Base-by-base conservation (phyloP, 2,888 invertebrate species). In the Macropis europaea region DNA sequence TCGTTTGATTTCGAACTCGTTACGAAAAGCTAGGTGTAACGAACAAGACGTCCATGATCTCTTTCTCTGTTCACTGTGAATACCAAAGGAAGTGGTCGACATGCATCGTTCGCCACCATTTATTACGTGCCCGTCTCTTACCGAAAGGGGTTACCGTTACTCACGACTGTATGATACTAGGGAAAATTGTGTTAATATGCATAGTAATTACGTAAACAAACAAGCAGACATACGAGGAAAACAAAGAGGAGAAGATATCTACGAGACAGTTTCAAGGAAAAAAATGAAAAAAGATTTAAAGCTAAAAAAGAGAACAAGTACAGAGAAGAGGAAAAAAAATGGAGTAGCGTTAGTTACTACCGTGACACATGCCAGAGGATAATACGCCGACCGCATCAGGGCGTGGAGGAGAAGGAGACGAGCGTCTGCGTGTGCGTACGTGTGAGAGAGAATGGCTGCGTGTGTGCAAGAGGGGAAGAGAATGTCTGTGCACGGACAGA, bases 81-180 rank as follows among this genome's bases (percentile, higher is more conserved):
- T 34, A 38, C 43, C 30, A 17, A 40, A n/a, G n/a, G n/a, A n/a
- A n/a, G n/a, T 38, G 36, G 34, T 43, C 67, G 30, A 13, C 42
- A 15, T n/a, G 42, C 43, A 32, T 15, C n/a, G 15, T 30, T 42
- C 43, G 43, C 40, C 22, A 43, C 42, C 19, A n/a, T n/a, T n/a
- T n/a, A n/a, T n/a, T n/a, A n/a, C n/a, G n/a, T 26, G 17, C 57
- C 28, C 54, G 45, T 36, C 57, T 38, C 50, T 38, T 67, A 60
- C 60, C 61, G 69, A 24, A 54, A 63, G 73, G 70, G 77, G 77
- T 76, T 76, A 71, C 79, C 78, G 73, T 82, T 82, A 84, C 78
- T 84, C 82, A 78, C 85, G 78, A 82, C 78, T 87, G 87, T 88
- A 87, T 82, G 84, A 87, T 86, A 88, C 73, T 87, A 87, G 88